Evolutionary conservation across 1,140 invertebrate genomes (phyloP).

Genomic region (Saccostrea cuccullata): DNA sequence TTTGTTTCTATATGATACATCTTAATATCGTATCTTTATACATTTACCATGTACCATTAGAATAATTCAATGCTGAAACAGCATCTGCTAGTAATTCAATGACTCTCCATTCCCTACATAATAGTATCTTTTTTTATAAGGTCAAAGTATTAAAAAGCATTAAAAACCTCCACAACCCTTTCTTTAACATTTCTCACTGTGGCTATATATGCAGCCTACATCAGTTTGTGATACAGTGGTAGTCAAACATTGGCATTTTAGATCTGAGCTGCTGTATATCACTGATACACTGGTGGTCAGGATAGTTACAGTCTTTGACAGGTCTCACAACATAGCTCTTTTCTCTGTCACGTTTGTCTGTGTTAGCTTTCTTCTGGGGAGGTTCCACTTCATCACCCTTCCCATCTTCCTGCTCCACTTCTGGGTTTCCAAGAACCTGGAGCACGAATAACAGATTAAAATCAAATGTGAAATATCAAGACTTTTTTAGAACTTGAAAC

Average conservation of each 20-base stretch:
- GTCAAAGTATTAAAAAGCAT: too few relatives aligned
- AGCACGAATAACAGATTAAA: neutral
- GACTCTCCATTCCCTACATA: too few relatives aligned
- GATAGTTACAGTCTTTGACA: neutral
- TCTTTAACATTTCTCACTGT: too few relatives aligned
- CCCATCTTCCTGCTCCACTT: neutral
- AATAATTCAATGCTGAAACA: too few relatives aligned
- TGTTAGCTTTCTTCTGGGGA: neutral
- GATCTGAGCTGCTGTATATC: conserved; percentile 15
- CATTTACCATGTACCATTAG: too few relatives aligned
- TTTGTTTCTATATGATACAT: too few relatives aligned
- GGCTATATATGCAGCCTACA: neutral
- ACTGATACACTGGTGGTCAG: conserved; percentile 5
- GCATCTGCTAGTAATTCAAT: too few relatives aligned
- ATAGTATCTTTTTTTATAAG: too few relatives aligned
- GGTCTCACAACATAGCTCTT: neutral
- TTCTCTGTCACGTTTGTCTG: neutral
- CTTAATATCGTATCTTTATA: too few relatives aligned
- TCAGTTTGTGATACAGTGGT: conserved; percentile 6
- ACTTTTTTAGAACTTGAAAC: too few relatives aligned
- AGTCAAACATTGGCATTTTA: neutral
- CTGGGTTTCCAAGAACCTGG: conserved; percentile 33
- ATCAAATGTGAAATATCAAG: too few relatives aligned
- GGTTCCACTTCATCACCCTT: neutral
- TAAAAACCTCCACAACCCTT: too few relatives aligned